Percentiles rank a stretch among this genome's conserved stretches.
Evolutionary conservation across 2,888 invertebrate genomes (phyloP).

Genomic region (Cephus sareptanus): DNA sequence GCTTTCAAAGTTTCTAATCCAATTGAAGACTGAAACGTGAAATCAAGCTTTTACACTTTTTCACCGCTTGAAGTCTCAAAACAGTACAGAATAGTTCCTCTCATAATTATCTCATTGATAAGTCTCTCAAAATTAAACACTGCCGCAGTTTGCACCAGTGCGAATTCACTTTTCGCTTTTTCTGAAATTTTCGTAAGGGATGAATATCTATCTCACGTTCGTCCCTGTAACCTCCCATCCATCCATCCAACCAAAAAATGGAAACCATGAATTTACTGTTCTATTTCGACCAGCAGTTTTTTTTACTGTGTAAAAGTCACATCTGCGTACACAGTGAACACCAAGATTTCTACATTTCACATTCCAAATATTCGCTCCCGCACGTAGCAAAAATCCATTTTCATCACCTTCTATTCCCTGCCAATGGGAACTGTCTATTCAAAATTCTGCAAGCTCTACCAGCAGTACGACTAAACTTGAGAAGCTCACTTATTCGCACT

Average conservation of each 20-base stretch:
- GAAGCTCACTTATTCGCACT: too few species aligned
- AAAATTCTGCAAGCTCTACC: background rate
- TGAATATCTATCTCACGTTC: slow-evolving; percentile 47
- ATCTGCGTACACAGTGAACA: background rate
- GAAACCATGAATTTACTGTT: slow-evolving; percentile 47
- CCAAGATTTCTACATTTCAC: too few species aligned
- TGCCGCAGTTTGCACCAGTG: too few species aligned
- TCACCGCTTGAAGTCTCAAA: too few species aligned
- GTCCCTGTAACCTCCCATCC: slow-evolving; percentile 35
- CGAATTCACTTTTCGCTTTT: too few species aligned
- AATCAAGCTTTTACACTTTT: too few species aligned
- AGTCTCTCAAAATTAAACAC: background rate
- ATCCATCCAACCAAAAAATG: slow-evolving; percentile 45
- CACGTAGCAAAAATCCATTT: background rate
- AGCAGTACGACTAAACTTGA: background rate
- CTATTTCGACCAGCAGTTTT: background rate
- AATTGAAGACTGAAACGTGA: too few species aligned
- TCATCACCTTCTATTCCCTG: background rate
- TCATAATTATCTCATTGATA: too few species aligned
- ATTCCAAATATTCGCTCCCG: too few species aligned
- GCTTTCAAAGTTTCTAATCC: too few species aligned
- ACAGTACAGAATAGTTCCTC: too few species aligned
- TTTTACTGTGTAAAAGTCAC: background rate
- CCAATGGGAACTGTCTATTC: background rate
- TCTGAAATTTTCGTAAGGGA: background rate